phyloP scores from a whole-genome alignment of 2,888 invertebrate genomes.

The Phyllotreta striolata region DNA sequence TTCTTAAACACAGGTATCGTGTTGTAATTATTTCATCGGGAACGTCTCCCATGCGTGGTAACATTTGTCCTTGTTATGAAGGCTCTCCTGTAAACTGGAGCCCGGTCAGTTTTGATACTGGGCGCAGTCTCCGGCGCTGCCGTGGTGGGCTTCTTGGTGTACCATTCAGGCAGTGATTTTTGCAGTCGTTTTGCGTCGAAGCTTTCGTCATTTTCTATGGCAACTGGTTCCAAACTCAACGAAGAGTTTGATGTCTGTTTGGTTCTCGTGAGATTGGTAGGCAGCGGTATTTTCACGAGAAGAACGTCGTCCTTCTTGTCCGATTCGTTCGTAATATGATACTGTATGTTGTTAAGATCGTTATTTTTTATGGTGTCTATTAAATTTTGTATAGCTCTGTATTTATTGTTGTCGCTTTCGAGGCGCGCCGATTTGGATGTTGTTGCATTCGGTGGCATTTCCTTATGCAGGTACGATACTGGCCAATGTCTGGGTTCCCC shows the following conservation, averaged over 20 bases:
- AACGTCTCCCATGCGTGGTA: constrained; percentile 44
- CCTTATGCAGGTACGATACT: constrained; percentile 81
- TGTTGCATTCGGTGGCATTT: constrained; percentile 74
- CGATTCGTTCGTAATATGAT: constrained; percentile 56
- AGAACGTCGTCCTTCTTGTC: constrained; percentile 55
- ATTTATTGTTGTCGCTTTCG: constrained; percentile 47
- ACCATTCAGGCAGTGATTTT: constrained; percentile 38
- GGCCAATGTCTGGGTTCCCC: constrained; percentile 72
- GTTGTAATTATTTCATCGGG: constrained; percentile 1
- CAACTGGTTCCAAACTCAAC: constrained; percentile 40
- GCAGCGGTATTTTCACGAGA: constrained; percentile 58
- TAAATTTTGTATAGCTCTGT: constrained; percentile 57
- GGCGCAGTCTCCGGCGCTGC: background rate
- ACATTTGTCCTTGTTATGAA: constrained; percentile 56
- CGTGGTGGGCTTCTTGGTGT: constrained; percentile 4
- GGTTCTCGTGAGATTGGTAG: constrained; percentile 51
- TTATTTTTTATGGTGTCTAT: constrained; percentile 58
- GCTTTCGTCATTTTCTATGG: constrained; percentile 28
- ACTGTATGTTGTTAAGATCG: constrained; percentile 56
- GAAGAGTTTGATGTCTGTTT: constrained; percentile 31
- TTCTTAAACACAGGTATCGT: too few relatives aligned
- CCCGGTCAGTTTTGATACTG: constrained; percentile 17
- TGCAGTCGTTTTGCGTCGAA: constrained; percentile 42
- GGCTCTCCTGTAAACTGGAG: constrained; percentile 50
- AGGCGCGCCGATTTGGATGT: constrained; percentile 40